Base-by-base conservation (phyloP, 35 echinoderm and acorn worm genomes). In the Apostichopus japonicus region DNA sequence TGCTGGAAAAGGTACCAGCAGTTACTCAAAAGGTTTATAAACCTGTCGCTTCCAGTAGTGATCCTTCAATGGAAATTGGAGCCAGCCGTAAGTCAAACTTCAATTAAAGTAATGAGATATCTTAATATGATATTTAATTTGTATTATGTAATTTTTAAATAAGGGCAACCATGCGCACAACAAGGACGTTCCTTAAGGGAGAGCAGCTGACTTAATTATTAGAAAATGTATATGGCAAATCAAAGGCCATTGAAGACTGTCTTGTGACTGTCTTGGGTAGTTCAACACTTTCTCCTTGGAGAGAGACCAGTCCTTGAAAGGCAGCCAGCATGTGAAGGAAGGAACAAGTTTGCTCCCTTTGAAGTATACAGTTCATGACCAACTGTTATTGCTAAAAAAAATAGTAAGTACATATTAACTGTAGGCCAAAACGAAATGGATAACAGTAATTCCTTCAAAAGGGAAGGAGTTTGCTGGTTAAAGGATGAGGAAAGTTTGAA, bases 221-320 rank as follows among this genome's bases (percentile, higher is more conserved):
- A 33, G 27, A 33, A 33, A 33, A 33, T 1, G 27, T 33, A 33
- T 33, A 44, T 44, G 33, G 33, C 33, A 4, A 44, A 44, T 44
- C 33, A 44, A 44, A 44, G 33, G 33, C 65, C 16, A 52, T 90
- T 22, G 10, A 77, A n/a, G 67, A 77, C 61, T 94, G 92, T 59
- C 25, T 92, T 4, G 78, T 33, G 90, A 83, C 44, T 94, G 93
- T 33, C 83, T 56, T 92, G 86, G 86, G 5, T 88, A 88, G 23
- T 72, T 61, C 23, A 17, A 10, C 6, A 23, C 21, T 62, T 8
- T 22, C 8, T 61, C 86, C 23, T 11, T 16, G 8, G 56, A 27
- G 8, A 88, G 86, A 15, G 6, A 59, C 6, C 6, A 61, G 10
- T 4, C 21, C 2, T 24, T 9, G 22, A 88, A 24, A 44, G 65